These are phyloP conservation scores for Hirudo medicinalis DNA, from an alignment of 1,140 invertebrate genomes.

Conservation along the genomic window DNA sequence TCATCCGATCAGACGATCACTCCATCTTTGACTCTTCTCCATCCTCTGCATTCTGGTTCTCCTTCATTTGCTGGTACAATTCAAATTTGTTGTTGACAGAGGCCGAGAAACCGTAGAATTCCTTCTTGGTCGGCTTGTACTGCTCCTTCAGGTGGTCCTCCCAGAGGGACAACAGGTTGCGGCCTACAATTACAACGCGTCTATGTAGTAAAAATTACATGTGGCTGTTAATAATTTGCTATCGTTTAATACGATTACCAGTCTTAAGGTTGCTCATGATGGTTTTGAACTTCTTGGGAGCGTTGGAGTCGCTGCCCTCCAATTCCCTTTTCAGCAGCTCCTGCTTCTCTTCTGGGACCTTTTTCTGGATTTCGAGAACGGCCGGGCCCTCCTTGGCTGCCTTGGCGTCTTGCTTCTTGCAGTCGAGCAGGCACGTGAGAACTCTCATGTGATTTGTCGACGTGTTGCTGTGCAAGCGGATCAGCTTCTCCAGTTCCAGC, in stretches of 20 bases:
- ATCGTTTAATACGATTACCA: neutral
- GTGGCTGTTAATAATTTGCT: neutral
- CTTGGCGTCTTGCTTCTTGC: constrained; percentile 41
- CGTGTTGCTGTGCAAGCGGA: constrained; percentile 57
- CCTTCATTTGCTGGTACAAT: neutral
- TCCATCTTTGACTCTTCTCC: too few species aligned
- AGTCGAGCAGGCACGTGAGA: constrained; percentile 68
- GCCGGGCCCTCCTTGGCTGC: constrained; percentile 17
- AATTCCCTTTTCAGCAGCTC: neutral
- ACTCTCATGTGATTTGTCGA: constrained; percentile 59
- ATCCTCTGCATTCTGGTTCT: neutral
- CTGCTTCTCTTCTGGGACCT: neutral
- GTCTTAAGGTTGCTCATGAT: too few species aligned
- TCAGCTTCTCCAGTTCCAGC: constrained; percentile 69
- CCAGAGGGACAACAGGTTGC: neutral
- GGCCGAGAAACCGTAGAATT: neutral
- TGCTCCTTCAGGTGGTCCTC: neutral
- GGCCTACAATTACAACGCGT: neutral
- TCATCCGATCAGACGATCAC: too few species aligned
- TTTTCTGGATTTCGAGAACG: constrained; percentile 37
- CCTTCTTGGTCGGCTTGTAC: neutral
- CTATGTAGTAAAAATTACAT: too few species aligned
- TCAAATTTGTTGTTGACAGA: neutral
- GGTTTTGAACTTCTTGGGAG: too few species aligned
- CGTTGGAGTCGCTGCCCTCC: too few species aligned